Evolutionary conservation across 2,113 vertebrate genomes (phyloP).

Genomic region (Protobothrops flavoviridis): DNA sequence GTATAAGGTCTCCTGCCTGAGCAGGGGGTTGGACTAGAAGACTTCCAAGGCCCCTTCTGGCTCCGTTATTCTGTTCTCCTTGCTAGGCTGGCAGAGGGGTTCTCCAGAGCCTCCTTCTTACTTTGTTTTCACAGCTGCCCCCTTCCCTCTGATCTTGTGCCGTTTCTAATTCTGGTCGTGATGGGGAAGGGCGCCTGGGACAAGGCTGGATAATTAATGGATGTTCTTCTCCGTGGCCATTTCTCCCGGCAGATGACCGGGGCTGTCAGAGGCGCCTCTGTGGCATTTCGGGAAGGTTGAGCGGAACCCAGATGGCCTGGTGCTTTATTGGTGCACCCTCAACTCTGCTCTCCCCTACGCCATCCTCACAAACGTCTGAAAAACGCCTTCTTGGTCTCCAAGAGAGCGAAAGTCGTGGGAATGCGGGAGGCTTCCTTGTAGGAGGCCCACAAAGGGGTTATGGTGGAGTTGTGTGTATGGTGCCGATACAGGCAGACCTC

Average conservation of each 20-base stretch:
- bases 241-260: not conserved
- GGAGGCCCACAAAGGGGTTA: no score
- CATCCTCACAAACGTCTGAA: no score
- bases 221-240: not conserved
- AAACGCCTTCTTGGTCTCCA: not conserved
- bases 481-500: no score
- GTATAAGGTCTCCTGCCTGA: not conserved
- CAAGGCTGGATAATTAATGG: not conserved
- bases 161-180: not conserved
- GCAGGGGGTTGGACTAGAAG: not conserved
- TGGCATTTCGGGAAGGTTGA: not conserved
- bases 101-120: not conserved
- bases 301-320: not conserved
- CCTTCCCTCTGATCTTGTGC: not conserved
- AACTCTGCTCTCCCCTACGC: not conserved
- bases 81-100: not conserved
- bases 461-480: no score
- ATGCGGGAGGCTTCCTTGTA: not conserved
- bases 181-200: not conserved
- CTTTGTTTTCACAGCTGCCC: not conserved
- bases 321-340: no score
- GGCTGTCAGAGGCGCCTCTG: not conserved
- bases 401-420: not conserved
- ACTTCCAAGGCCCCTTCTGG: not conserved
- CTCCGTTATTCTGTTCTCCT: no score